Conservation (phyloP, 2,113 vertebrate species). For the Erythrocercus mccallii region DNA sequence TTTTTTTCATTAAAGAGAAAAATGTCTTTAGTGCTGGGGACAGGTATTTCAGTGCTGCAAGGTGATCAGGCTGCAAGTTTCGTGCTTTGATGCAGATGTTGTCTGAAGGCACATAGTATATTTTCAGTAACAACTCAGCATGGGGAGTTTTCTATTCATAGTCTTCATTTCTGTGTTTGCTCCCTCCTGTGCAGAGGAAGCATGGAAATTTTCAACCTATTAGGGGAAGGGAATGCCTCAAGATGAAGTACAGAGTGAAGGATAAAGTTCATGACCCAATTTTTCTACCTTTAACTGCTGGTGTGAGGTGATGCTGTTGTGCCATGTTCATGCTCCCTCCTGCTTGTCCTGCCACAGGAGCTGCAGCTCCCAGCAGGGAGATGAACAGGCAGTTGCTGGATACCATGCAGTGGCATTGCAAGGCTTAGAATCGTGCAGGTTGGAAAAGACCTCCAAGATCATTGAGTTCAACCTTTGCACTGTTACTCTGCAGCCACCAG, state of each 20-base stretch:
- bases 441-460: not conserved
- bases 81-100: not conserved
- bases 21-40: not conserved
- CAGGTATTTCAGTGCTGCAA: not conserved
- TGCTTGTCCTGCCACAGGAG: not conserved
- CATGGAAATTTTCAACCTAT: not conserved
- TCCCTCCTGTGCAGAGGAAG: not conserved
- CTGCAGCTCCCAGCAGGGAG: not conserved
- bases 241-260: not conserved
- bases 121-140: not conserved
- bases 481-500: not conserved
- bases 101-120: not conserved
- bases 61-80: not conserved
- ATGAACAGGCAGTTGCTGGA: not conserved
- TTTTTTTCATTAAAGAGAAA: not conserved
- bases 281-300: not conserved
- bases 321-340: not conserved
- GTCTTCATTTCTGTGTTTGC: not conserved
- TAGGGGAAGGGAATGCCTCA: not conserved
- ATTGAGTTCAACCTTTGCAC: not conserved
- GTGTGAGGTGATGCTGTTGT: not conserved
- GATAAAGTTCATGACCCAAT: not conserved
- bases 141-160: not conserved
- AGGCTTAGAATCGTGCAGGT: not conserved
- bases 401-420: not conserved